Percentiles rank a stretch among this genome's conserved stretches.
Evolutionary conservation across 2,113 vertebrate species (phyloP).

Genomic region (Marmota monax): DNA sequence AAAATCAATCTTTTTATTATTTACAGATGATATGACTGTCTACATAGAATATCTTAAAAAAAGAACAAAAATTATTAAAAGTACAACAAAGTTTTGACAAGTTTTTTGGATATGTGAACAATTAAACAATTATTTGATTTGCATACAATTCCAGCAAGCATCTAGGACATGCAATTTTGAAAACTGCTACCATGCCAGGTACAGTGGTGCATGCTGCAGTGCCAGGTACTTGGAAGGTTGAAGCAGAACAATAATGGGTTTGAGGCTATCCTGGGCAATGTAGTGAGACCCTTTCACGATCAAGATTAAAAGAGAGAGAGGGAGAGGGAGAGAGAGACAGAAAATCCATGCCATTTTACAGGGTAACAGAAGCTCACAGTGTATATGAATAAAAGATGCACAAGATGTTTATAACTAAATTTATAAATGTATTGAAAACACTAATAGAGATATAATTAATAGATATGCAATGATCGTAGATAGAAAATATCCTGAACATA

Average conservation of each 20-base stretch:
- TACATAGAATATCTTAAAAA: background rate
- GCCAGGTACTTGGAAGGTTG: too few species aligned
- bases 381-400: background rate
- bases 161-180: background rate
- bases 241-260: too few species aligned
- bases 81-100: background rate
- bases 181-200: background rate
- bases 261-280: too few species aligned
- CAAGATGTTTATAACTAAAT: background rate
- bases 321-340: too few species aligned
- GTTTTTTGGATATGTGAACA: background rate
- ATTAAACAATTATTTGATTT: background rate
- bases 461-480: background rate
- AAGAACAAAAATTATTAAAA: background rate
- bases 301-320: background rate
- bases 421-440: background rate
- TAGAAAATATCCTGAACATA: background rate
- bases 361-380: background rate
- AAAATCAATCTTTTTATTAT: background rate
- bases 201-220: too few species aligned
- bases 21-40: background rate
- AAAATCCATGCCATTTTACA: background rate
- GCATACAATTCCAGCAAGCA: background rate
- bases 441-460: background rate
- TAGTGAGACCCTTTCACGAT: too few species aligned